Evolutionary conservation across 2,113 vertebrate species (phyloP).

Genomic region (Sula dactylatra): DNA sequence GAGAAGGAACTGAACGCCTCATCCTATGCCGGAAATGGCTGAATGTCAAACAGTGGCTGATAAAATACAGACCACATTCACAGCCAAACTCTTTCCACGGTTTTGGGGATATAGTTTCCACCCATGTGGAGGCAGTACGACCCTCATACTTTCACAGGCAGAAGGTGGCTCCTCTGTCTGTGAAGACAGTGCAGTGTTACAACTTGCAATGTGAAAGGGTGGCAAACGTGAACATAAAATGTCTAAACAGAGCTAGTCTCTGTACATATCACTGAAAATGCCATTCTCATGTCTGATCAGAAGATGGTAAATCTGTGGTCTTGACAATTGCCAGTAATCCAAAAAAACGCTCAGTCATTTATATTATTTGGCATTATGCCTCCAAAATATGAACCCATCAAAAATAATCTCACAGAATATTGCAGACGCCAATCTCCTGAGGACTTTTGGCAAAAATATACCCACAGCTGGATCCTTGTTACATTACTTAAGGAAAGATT

Average conservation of each 20-base stretch:
- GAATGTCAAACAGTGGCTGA: not conserved
- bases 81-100: not conserved
- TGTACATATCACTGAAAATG: not conserved
- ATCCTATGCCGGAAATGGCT: not conserved
- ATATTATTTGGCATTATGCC: not conserved
- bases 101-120: not conserved
- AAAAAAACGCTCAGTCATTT: not conserved
- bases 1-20: not conserved
- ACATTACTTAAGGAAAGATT: not conserved
- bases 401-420: not conserved
- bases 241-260: not conserved
- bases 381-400: not conserved
- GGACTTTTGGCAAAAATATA: conserved; percentile 1
- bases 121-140: not conserved
- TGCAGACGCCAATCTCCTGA: not conserved
- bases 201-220: not conserved
- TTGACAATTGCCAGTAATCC: not conserved
- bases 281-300: not conserved
- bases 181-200: not conserved
- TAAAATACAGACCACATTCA: not conserved
- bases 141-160: not conserved
- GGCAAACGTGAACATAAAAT: not conserved
- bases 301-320: not conserved
- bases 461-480: not conserved
- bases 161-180: not conserved